Evolutionary conservation across 2,797 vertebrate genomes (phyloP), one percentile per base, ranked within the genome.

Genomic region (Bufotes viridis): DNA sequence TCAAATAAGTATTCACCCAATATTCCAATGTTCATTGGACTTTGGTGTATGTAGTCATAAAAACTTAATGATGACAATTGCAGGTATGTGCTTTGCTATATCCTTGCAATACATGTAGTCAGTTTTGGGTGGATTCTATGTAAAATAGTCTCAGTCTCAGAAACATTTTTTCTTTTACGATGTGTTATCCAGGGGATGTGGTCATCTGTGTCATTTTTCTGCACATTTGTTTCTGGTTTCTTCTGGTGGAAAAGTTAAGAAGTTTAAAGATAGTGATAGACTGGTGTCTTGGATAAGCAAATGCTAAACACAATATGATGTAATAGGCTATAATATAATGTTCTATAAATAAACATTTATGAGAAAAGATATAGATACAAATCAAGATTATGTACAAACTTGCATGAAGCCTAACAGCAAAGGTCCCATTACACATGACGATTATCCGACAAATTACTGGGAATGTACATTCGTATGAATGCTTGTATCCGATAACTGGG

Each of bases 161-260:
- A 24, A 87, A 78, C 87, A 67, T n/a, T n/a, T n/a, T n/a, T n/a
- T n/a, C n/a, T n/a, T n/a, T n/a, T n/a, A n/a, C n/a, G n/a, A 87
- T 78, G 79, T 88, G 61, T 90, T 93, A 90, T 90, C 90, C 90
- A 93, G 87, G 92, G 90, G 85, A 88, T 92, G 90, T 91, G 92
- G 89, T 91, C 92, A 92, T 90, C 89, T 90, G 82, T 92, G 93
- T 89, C 87, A 87, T 63, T 92, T 92, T 92, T 88, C 34, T 70
- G 67, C 34, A 49, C 70, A 75, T 75, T 51, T 20, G 42, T 75
- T 53, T 60, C 74, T 90, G 87, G 74, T 84, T 82, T 88, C 90
- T 91, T 81, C 90, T 90, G 81, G 90, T 92, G 65, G 90, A 88
- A 92, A 92, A 92, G 93, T 91, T 49, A 72, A 79, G 74, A 20